Conservation (phyloP, 2,113 vertebrate species). For the Choloepus hoffmanni region DNA sequence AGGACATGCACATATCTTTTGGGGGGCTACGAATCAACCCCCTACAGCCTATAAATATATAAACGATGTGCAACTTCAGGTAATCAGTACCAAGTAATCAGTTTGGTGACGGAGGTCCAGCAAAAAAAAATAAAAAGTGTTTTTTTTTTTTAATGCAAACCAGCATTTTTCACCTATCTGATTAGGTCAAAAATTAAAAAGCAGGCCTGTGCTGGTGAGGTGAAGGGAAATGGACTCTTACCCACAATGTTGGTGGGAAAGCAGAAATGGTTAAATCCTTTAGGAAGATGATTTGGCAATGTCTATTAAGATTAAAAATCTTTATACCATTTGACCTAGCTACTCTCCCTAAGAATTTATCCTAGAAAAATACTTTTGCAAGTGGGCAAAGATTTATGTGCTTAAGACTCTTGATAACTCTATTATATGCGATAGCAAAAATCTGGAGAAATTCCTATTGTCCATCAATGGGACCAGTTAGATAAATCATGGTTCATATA, state of each 20-base stretch:
- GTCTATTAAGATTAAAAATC: not conserved
- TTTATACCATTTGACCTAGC: not conserved
- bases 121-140: not conserved
- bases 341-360: slow-evolving; percentile 53
- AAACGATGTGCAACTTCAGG: not conserved
- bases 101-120: not conserved
- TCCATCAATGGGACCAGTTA: not conserved
- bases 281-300: not conserved
- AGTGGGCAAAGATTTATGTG: slow-evolving; percentile 44
- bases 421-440: not conserved
- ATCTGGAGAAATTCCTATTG: slow-evolving; percentile 34
- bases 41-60: not conserved
- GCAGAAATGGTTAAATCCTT: not conserved
- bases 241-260: not conserved
- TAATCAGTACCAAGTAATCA: not conserved
- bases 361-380: slow-evolving; percentile 54
- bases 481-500: slow-evolving; percentile 33
- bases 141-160: not conserved
- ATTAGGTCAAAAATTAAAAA: not conserved
- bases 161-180: not conserved
- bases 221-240: not conserved
- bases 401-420: not conserved
- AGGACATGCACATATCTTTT: not conserved
- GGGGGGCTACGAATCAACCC: not conserved
- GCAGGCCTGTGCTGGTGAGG: not conserved